These are phyloP conservation scores for Ctenomys sociabilis DNA, from an alignment of 2,113 vertebrate species.

Conservation along the genomic window DNA sequence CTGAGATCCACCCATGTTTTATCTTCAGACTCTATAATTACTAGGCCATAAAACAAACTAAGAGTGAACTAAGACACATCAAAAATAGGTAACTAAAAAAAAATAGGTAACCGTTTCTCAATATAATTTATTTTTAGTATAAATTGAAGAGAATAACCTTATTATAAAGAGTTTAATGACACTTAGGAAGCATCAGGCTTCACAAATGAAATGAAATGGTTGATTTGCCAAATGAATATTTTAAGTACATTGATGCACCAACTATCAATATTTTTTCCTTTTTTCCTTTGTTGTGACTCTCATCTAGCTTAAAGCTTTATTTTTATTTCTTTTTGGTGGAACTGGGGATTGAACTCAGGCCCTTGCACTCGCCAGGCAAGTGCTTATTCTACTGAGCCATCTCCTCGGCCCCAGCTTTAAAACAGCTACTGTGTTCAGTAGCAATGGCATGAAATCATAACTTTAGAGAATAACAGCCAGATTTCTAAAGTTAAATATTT, in stretches of 20 bases:
- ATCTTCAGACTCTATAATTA: not conserved
- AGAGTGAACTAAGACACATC: not conserved
- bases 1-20: not conserved
- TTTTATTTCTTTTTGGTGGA: too few species aligned
- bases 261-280: not conserved
- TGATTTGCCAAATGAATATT: not conserved
- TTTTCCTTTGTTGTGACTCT: not conserved
- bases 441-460: not conserved
- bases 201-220: not conserved
- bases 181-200: not conserved
- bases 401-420: too few species aligned
- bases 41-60: constrained; percentile 3
- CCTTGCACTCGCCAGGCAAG: too few species aligned
- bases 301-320: not conserved
- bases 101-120: not conserved
- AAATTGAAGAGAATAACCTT: not conserved
- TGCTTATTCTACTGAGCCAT: too few species aligned
- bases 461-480: not conserved
- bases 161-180: not conserved
- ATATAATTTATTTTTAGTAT: constrained; percentile 7
- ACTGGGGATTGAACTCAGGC: too few species aligned
- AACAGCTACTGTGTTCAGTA: not conserved
- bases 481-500: not conserved
- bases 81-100: not conserved
- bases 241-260: not conserved